Evolutionary conservation across 1,140 invertebrate genomes (phyloP), one percentile per base, ranked within the genome.

Genomic region (Musca domestica): DNA sequence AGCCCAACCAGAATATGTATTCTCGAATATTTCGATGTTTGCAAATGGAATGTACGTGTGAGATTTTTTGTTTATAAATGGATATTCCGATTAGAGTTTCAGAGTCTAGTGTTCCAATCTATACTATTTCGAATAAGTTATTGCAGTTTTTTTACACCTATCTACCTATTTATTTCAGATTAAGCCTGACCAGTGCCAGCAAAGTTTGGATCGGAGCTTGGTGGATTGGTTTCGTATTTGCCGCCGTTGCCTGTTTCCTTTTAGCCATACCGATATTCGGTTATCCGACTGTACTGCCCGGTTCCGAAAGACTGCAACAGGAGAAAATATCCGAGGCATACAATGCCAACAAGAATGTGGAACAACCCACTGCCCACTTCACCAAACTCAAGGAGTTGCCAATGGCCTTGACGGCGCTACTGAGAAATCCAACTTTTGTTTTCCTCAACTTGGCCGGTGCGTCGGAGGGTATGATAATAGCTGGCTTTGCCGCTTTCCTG

Each of bases 201-300:
- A 91, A 90, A 22, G 85, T 90, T 1, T 94, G 92, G 92, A 88
- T 95, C 51, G 92, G 92, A 9, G 92, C 91, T 23, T 95, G 92
- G 92, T 95, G 92, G 92, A 84, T 94, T 30, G 92, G 92, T 5
- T 94, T 93, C 74, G 80, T 93, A 4, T 82, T 90, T 0, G 87
- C 88, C 0, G 89, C 88, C 0, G 15, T 88, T 1, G 75, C 90
- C 12, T 90, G 89, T 72, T 80, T 92, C 14, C 72, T 90, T 0
- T 85, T 92, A 3, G 86, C 90, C 0, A 75, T 92, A 64, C 91
- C 91, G 7, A 82, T 94, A 4, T 82, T 91, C 61, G 88, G 87
- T 0, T 92, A 91, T 77, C 92, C 92, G 0, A 83, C 87, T 69
- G 85, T 87, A 67, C 76, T 93, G 69, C 91, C 90, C 68, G 90